phyloP scores from a whole-genome alignment of 2,888 invertebrate species.

The Autographa pulchrina region DNA sequence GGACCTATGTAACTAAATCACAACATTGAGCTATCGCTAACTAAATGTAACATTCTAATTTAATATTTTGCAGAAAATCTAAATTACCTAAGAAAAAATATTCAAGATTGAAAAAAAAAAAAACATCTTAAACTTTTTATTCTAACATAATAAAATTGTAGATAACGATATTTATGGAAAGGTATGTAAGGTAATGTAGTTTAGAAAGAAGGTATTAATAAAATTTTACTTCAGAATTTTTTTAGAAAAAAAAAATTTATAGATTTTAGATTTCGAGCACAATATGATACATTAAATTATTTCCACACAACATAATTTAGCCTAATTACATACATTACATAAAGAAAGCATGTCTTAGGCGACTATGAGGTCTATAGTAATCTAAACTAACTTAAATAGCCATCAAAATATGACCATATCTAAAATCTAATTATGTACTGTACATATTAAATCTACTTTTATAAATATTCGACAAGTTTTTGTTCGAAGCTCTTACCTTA shows the following conservation, averaged over 20 bases:
- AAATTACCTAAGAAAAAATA: neutral
- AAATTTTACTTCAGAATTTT: no score
- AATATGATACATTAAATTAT: no score
- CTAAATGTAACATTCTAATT: constrained; percentile 10
- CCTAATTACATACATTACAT: neutral
- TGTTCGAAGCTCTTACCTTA: constrained; percentile 12
- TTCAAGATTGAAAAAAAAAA: neutral
- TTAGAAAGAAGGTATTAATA: no score
- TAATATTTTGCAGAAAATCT: no score
- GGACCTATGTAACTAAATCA: constrained; percentile 51
- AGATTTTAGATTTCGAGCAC: no score
- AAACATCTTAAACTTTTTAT: no score
- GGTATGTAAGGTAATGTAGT: no score
- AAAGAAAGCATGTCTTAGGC: neutral
- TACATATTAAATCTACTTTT: constrained; percentile 15
- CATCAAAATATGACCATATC: constrained; percentile 18
- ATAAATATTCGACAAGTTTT: constrained; percentile 39
- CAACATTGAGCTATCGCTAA: constrained; percentile 56
- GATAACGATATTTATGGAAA: no score
- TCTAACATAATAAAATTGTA: no score
- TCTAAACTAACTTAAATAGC: neutral
- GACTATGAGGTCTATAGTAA: constrained; percentile 22
- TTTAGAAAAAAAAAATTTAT: no score
- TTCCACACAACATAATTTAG: no score
- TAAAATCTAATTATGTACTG: constrained; percentile 25